These are phyloP conservation scores for Crossaster papposus DNA, from an alignment of 53 echinoderm and acorn worm species.

Conservation along the genomic window DNA sequence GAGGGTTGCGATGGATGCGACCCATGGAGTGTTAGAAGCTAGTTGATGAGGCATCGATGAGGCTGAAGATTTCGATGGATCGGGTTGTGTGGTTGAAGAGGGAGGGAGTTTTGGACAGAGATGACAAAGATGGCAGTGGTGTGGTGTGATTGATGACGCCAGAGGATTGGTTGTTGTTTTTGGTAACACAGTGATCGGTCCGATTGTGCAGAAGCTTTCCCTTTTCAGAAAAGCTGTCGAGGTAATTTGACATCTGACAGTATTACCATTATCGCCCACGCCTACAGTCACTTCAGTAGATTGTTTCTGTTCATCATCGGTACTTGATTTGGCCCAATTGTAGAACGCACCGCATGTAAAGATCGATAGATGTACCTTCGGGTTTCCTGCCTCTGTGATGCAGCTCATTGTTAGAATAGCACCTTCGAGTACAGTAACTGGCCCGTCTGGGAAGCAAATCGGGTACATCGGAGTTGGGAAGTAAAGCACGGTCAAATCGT, in stretches of 20 bases:
- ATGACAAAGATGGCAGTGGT: no score
- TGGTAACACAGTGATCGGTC: not conserved
- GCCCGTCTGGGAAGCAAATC: conserved; percentile 31
- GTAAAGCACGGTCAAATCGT: not conserved
- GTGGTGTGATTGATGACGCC: no score
- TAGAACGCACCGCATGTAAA: no score
- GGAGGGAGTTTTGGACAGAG: not conserved
- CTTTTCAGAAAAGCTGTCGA: not conserved
- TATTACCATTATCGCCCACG: not conserved
- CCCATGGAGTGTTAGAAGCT: not conserved
- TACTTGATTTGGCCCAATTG: not conserved
- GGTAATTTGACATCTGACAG: not conserved
- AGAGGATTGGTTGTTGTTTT: no score
- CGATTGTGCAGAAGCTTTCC: conserved; percentile 12
- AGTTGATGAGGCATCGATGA: not conserved
- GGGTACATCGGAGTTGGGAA: conserved; percentile 38
- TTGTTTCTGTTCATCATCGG: not conserved
- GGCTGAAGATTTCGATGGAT: no score
- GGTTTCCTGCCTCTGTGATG: conserved; percentile 16
- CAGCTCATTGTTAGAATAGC: not conserved
- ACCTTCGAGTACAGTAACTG: conserved; percentile 10
- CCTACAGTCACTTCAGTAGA: not conserved
- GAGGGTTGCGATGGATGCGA: not conserved
- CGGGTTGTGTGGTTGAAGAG: not conserved
- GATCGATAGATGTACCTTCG: not conserved